Evolutionary conservation across 1,140 invertebrate species (phyloP).

Genomic region (Coptotermes formosanus): DNA sequence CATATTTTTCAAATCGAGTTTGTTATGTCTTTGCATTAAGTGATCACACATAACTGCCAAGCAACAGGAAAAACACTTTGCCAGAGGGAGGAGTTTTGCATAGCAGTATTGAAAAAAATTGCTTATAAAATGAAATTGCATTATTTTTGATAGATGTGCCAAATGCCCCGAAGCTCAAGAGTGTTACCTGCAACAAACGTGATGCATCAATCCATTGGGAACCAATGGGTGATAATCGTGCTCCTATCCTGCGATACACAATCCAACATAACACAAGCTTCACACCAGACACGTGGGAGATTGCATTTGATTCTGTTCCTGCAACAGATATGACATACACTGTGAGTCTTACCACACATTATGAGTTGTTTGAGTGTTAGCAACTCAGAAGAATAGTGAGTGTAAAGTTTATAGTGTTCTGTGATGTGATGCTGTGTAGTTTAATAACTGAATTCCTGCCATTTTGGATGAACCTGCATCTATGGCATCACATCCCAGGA

Average conservation of each 20-base stretch:
- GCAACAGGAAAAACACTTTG: not conserved
- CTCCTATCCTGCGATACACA: slow-evolving; percentile 87
- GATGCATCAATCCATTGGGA: slow-evolving; percentile 80
- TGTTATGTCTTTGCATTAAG: not conserved
- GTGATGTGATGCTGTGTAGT: too few species aligned
- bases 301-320: slow-evolving; percentile 70
- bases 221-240: slow-evolving; percentile 88
- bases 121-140: not conserved
- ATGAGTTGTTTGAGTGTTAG: too few species aligned
- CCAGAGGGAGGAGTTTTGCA: too few species aligned
- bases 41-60: not conserved
- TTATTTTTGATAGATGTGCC: slow-evolving; percentile 72
- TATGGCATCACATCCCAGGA: too few species aligned
- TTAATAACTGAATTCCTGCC: too few species aligned
- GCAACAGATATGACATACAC: slow-evolving; percentile 75
- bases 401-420: too few species aligned
- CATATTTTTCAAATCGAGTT: too few species aligned
- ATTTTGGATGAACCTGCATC: too few species aligned
- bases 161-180: slow-evolving; percentile 73
- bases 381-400: too few species aligned
- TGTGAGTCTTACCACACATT: slow-evolving; percentile 40
- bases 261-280: slow-evolving; percentile 95
- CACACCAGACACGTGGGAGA: slow-evolving; percentile 88
- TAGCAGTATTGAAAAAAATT: too few species aligned
- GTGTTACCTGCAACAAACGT: slow-evolving; percentile 64